These are phyloP conservation scores for Drosophila lacteicornis DNA, from an alignment of 1,140 invertebrate species.

Conservation along the genomic window DNA sequence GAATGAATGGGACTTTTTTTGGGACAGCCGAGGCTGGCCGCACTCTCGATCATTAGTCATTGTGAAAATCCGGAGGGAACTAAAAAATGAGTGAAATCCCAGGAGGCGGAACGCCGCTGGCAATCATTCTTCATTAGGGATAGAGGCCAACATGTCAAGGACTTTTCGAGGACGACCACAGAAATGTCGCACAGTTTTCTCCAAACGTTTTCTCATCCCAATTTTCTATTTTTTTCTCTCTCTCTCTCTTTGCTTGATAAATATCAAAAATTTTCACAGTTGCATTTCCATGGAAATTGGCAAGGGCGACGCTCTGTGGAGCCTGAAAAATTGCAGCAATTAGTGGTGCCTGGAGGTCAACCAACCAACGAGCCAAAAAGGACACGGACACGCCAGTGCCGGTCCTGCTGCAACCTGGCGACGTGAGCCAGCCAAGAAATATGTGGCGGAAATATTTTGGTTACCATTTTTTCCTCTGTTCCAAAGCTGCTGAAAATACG, in stretches of 20 bases:
- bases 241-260: conserved; percentile 11
- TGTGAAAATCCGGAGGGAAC: conserved; percentile 17
- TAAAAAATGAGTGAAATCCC: conserved; percentile 50
- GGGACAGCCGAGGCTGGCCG: neutral
- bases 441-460: conserved; percentile 47
- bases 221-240: neutral
- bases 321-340: conserved; percentile 65
- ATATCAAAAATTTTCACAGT: conserved; percentile 52
- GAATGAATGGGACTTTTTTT: conserved; percentile 21
- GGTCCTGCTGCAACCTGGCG: conserved; percentile 45
- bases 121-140: conserved; percentile 63
- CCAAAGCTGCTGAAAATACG: conserved; percentile 5
- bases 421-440: conserved; percentile 46
- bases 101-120: conserved; percentile 15
- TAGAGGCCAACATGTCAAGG: conserved; percentile 57
- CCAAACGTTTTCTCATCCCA: conserved; percentile 4
- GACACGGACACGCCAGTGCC: conserved; percentile 37
- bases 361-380: conserved; percentile 59
- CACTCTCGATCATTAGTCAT: conserved; percentile 35
- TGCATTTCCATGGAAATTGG: conserved; percentile 60
- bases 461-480: conserved; percentile 5
- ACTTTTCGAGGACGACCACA: conserved; percentile 63
- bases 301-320: conserved; percentile 35
- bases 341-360: conserved; percentile 63
- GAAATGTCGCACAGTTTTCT: conserved; percentile 40